Percentiles rank a stretch among this genome's conserved stretches.
These are phyloP conservation scores for Sminthurides aquaticus DNA, from an alignment of 2,888 invertebrate species.

Conservation along the genomic window DNA sequence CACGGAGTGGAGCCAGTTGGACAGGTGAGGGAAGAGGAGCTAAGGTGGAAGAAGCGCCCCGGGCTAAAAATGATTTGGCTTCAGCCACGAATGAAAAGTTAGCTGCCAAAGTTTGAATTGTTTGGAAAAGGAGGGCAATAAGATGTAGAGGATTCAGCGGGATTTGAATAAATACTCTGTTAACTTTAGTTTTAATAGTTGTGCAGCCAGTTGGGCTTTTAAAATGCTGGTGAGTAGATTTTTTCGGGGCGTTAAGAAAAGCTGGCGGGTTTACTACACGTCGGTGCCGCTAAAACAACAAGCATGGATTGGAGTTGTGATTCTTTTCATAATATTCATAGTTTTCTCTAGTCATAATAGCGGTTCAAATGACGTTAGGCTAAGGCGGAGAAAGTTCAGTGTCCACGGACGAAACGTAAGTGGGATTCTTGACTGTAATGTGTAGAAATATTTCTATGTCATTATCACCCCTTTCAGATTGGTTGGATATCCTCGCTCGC, in stretches of 20 bases:
- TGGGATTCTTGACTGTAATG: background rate
- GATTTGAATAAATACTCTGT: background rate
- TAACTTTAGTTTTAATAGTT: background rate
- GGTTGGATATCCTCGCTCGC: conserved; percentile 1
- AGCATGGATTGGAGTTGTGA: background rate
- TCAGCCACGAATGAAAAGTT: background rate
- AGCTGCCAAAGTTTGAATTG: background rate
- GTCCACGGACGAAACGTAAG: conserved; percentile 43
- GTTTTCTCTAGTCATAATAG: conserved; percentile 14
- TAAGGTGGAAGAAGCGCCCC: background rate
- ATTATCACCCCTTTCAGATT: background rate
- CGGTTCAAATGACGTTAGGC: conserved; percentile 7
- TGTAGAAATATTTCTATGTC: background rate
- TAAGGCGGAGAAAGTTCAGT: conserved; percentile 31
- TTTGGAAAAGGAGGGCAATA: background rate
- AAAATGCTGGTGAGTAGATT: conserved; percentile 10
- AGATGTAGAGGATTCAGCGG: no score
- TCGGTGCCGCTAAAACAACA: background rate
- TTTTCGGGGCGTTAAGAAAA: conserved; percentile 1
- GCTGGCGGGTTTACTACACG: conserved; percentile 11
- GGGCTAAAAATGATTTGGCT: background rate
- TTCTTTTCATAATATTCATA: conserved; percentile 6
- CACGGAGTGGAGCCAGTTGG: background rate
- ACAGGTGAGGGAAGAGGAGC: background rate
- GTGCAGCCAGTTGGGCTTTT: background rate